Conservation (phyloP, 2,797 vertebrate genomes). For the Phrynocephalus vlangalii region DNA sequence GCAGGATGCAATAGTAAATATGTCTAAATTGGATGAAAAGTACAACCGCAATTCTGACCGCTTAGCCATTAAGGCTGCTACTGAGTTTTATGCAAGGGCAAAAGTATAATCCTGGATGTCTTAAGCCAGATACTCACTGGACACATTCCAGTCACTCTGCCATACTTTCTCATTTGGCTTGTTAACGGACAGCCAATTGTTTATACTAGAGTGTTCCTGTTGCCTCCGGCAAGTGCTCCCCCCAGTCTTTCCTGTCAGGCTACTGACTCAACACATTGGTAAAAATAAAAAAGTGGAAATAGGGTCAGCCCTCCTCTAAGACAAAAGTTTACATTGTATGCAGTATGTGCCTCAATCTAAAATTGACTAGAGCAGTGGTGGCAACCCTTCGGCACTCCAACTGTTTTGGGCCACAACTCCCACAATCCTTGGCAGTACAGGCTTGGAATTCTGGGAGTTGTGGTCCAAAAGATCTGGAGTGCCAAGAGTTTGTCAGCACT, state of each 20-base stretch:
- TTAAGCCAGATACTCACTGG: slow-evolving; percentile 6
- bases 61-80: slow-evolving; percentile 35
- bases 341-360: neutral
- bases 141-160: neutral
- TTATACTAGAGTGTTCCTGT: neutral
- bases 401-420: too few species aligned
- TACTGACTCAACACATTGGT: neutral
- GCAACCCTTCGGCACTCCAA: too few species aligned
- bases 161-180: slow-evolving; percentile 7
- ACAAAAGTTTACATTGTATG: neutral
- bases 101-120: slow-evolving; percentile 12
- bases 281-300: neutral
- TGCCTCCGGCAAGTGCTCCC: neutral
- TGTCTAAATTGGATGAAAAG: slow-evolving; percentile 31
- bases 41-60: neutral
- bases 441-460: too few species aligned
- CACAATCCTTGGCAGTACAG: too few species aligned
- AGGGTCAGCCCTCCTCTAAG: neutral
- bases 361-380: neutral
- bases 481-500: too few species aligned
- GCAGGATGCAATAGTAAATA: slow-evolving; percentile 20
- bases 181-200: neutral
- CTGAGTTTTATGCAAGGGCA: slow-evolving; percentile 27
- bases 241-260: neutral
- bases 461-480: too few species aligned